phyloP scores from a whole-genome alignment of 2,113 vertebrate genomes.

The Myrmecobius fasciatus region DNA sequence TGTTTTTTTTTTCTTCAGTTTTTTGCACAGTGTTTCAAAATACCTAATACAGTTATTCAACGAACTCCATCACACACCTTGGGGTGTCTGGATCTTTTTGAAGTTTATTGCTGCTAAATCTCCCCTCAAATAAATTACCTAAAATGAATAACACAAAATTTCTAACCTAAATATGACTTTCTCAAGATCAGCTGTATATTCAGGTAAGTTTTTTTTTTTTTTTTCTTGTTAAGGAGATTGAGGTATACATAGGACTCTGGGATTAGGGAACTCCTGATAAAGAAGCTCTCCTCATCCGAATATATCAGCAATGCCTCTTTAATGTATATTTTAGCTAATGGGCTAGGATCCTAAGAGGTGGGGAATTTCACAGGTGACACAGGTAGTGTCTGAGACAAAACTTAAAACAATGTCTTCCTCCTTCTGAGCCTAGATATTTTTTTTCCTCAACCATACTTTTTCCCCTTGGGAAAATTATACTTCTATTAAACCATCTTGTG shows the following conservation, averaged over 20 bases:
- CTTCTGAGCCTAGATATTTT: background rate
- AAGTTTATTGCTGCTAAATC: background rate
- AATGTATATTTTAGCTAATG: background rate
- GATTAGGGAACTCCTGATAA: background rate
- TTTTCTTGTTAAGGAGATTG: background rate
- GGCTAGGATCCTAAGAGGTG: background rate
- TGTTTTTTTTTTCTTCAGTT: no score
- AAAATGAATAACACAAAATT: background rate
- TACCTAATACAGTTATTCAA: constrained; percentile 18
- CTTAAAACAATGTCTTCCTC: background rate
- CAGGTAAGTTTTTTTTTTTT: background rate
- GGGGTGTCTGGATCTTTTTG: constrained; percentile 26
- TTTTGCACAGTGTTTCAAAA: constrained; percentile 18
- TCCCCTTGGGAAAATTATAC: background rate
- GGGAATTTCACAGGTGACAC: background rate
- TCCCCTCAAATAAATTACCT: background rate
- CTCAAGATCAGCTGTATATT: background rate
- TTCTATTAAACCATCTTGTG: background rate
- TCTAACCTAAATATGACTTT: background rate
- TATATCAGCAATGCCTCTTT: background rate
- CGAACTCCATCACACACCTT: background rate
- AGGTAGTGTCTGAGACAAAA: background rate
- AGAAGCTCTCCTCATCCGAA: background rate
- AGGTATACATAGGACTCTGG: background rate
- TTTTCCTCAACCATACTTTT: background rate